phyloP scores from a whole-genome alignment of 92 coral and sea anemone genomes.

The Palythoa grandiflora region DNA sequence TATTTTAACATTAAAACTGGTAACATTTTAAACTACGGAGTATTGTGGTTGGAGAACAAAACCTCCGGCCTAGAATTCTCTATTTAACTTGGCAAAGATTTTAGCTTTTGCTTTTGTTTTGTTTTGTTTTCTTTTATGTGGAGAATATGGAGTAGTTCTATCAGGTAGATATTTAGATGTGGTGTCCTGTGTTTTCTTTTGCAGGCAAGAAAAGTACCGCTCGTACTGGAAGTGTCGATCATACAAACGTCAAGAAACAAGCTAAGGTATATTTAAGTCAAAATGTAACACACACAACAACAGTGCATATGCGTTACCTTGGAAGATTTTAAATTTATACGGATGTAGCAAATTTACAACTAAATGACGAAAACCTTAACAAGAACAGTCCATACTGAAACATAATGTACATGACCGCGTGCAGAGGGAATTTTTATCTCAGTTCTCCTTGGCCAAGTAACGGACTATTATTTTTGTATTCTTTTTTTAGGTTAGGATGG shows the following conservation, averaged over 20 bases:
- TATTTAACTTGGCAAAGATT: background rate
- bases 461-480: slow-evolving; percentile 1
- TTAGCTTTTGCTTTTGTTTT: no score
- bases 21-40: background rate
- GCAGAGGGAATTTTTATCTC: background rate
- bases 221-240: background rate
- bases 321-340: background rate
- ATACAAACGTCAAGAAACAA: background rate
- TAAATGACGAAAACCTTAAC: background rate
- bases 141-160: background rate
- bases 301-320: background rate
- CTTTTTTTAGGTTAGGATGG: background rate
- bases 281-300: background rate
- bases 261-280: background rate
- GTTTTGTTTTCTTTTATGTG: background rate
- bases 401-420: background rate
- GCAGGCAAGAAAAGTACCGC: background rate
- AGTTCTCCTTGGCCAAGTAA: background rate
- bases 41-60: background rate
- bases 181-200: background rate
- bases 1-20: background rate
- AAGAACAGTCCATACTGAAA: slow-evolving; percentile 6
- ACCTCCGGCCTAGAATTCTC: background rate
- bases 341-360: background rate
- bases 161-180: background rate